Percentiles rank a stretch among this genome's conserved stretches.
Conservation (phyloP, 2,113 vertebrate species). For the Myrmecophaga tridactyla region DNA sequence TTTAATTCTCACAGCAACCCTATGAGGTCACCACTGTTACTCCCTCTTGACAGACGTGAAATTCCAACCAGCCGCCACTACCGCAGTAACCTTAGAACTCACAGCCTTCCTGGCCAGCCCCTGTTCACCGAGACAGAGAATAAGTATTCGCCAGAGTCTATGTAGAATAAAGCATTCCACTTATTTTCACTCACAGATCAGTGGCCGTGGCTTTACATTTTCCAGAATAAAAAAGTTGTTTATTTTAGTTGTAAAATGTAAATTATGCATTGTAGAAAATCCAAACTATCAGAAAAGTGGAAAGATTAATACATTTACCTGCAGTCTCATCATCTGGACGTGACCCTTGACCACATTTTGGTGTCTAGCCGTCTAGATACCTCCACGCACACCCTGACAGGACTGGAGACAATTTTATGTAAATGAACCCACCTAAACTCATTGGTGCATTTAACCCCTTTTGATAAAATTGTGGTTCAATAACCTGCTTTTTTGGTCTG, state of each 20-base stretch:
- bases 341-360: neutral
- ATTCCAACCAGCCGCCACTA: too few species aligned
- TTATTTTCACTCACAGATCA: neutral
- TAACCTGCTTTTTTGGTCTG: slow-evolving; percentile 1
- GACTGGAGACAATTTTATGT: neutral
- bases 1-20: neutral
- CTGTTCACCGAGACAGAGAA: neutral
- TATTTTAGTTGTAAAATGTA: neutral
- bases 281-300: neutral
- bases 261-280: neutral
- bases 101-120: neutral
- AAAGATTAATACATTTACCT: neutral
- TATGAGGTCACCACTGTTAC: too few species aligned
- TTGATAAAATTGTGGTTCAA: slow-evolving; percentile 1
- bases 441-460: neutral
- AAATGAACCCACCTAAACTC: neutral
- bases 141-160: neutral
- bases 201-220: slow-evolving; percentile 2
- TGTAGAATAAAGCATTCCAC: neutral
- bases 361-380: neutral
- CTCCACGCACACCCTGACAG: neutral
- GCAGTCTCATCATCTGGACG: neutral
- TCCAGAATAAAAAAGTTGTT: neutral
- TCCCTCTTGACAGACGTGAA: too few species aligned
- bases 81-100: neutral